Evolutionary conservation across 2,113 vertebrate genomes (phyloP), one percentile per base, ranked within the genome.

Genomic region (Seriola dumerili): DNA sequence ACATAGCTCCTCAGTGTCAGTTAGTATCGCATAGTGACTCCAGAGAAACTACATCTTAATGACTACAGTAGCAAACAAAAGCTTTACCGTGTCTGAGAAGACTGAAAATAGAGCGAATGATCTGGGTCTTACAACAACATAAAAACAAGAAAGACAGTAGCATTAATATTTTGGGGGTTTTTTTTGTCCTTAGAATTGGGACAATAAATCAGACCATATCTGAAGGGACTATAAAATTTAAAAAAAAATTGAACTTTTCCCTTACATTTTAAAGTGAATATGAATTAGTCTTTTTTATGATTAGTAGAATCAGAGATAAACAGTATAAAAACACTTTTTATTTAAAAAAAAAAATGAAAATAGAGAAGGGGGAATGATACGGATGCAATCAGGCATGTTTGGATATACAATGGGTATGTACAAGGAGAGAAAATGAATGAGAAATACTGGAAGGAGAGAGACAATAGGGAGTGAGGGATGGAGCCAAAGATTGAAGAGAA

Each of bases 401-500:
- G 52, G 57, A 71, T 59, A 10, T 1, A 50, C 25, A 11, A n/a
- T 17, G 29, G 4, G 14, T 21, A 21, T 57, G 23, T 40, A 48
- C 32, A 69, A 68, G 38, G 7, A 57, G 3, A 66, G 46, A n/a
- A 63, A 78, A 81, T 36, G 4, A 34, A 66, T 71, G 59, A 66
- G 44, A 73, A 25, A 63, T 12, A 8, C 44, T 13, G 8, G 8
- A 29, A 44, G 25, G 23, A 38, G 50, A 13, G 52, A 21, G 38
- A 36, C 0, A 19, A 48, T 59, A 48, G n/a, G 10, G 58, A 44
- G 29, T 70, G 64, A 81, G 16, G 57, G 54, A 75, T 76, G 16
- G 23, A 69, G 61, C 8, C 40, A 25, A 70, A 61, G 72, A 61
- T n/a, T 74, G 65, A 80, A 80, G 61, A 65, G 70, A 67, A 75